phyloP scores from a whole-genome alignment of 1,140 invertebrate species.

The Plodia interpunctella region DNA sequence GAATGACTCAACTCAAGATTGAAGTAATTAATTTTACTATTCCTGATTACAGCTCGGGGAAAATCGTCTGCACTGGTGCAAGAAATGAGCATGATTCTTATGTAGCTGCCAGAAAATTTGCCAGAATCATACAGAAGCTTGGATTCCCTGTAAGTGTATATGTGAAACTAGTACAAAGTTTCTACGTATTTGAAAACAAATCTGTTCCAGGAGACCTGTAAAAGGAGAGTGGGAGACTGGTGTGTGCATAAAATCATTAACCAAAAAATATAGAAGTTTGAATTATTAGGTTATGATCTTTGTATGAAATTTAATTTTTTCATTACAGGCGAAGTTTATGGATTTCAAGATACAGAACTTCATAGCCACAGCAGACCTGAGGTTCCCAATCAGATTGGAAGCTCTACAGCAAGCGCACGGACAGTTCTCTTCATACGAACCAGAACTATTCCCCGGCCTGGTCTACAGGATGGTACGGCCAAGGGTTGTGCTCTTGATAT shows the following conservation, averaged over 20 bases:
- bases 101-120: conserved; percentile 97
- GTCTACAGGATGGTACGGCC: conserved; percentile 99
- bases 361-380: conserved; percentile 97
- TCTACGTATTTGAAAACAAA: too few relatives aligned
- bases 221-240: too few relatives aligned
- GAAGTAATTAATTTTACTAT: too few relatives aligned
- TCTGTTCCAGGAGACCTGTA: too few relatives aligned
- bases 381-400: conserved; percentile 98
- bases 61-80: conserved; percentile 98
- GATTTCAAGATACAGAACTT: conserved; percentile 99
- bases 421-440: conserved; percentile 96
- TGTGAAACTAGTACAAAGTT: too few relatives aligned
- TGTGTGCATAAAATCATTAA: too few relatives aligned
- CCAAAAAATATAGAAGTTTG: too few relatives aligned
- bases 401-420: conserved; percentile 95
- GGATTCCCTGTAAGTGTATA: conserved; percentile 95
- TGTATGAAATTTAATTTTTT: background rate
- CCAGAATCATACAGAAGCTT: conserved; percentile 98
- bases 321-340: conserved; percentile 89
- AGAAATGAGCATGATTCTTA: conserved; percentile 96
- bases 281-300: too few relatives aligned
- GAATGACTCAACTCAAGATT: too few relatives aligned
- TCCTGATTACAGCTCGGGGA: conserved; percentile 87
- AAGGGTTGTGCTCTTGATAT: conserved; percentile 96
- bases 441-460: conserved; percentile 96